These are phyloP conservation scores for Falco punctatus DNA, from an alignment of 2,113 vertebrate genomes.

Conservation along the genomic window DNA sequence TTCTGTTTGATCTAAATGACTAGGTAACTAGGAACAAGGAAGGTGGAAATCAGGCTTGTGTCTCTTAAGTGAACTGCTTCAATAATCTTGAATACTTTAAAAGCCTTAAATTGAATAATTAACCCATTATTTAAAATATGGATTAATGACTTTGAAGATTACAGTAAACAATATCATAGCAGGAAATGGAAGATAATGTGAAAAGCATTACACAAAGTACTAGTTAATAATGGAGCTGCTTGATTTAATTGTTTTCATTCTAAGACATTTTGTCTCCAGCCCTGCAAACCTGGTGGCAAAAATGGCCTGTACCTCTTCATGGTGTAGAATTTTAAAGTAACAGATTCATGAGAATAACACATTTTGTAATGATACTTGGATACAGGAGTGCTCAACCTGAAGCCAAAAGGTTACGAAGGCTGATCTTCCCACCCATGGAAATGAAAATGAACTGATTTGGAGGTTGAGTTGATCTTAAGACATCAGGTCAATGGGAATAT, in stretches of 20 bases:
- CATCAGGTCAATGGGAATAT: not conserved
- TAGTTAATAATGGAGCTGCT: not conserved
- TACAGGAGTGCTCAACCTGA: not conserved
- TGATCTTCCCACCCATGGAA: not conserved
- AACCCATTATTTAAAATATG: not conserved
- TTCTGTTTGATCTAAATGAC: not conserved
- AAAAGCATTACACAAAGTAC: not conserved
- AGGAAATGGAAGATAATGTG: slow-evolving; percentile 2
- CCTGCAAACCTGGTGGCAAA: not conserved
- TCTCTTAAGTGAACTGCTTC: not conserved
- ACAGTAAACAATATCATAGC: not conserved
- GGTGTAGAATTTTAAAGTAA: not conserved
- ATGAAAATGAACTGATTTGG: not conserved
- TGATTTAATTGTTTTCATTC: not conserved
- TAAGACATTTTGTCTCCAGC: not conserved
- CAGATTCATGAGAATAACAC: not conserved
- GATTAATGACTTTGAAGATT: not conserved
- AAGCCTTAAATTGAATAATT: not conserved
- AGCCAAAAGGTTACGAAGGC: not conserved
- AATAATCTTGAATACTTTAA: not conserved
- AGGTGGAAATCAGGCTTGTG: not conserved
- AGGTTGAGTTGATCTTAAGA: not conserved
- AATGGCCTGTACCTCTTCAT: not conserved
- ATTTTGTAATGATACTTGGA: not conserved
- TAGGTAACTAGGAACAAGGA: not conserved